phyloP scores from a whole-genome alignment of 2,113 vertebrate species.

The Suricata suricatta region DNA sequence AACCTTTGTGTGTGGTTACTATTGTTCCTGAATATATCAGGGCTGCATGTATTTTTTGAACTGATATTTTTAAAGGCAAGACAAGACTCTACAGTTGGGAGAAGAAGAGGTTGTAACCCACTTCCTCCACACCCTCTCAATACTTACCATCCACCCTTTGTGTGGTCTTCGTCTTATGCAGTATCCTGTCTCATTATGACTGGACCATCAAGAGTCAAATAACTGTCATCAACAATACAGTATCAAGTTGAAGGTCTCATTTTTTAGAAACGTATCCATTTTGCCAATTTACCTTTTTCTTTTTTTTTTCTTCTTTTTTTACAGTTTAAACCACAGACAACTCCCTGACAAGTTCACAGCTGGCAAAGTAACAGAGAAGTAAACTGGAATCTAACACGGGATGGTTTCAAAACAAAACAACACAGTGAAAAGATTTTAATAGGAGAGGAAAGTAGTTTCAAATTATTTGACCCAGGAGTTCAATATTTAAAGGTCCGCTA shows the following conservation, averaged over 20 bases:
- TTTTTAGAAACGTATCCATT: neutral
- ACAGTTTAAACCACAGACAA: neutral
- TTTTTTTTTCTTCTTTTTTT: too few species aligned
- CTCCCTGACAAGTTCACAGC: neutral
- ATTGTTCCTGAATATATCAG: neutral
- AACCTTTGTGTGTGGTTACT: neutral
- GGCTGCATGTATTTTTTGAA: neutral
- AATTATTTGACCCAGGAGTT: neutral
- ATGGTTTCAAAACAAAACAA: neutral
- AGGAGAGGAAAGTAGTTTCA: neutral
- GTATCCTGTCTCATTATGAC: conserved; percentile 59
- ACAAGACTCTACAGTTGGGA: neutral
- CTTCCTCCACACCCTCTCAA: conserved; percentile 64
- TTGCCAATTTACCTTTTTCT: neutral
- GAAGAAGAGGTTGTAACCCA: neutral
- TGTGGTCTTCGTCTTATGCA: conserved; percentile 47
- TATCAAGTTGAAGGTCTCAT: neutral
- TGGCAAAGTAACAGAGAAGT: neutral
- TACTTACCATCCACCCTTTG: neutral
- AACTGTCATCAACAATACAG: conserved; percentile 47
- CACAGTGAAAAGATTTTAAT: neutral
- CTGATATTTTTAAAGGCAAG: neutral
- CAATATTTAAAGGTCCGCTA: neutral
- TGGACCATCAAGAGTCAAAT: conserved; percentile 22
- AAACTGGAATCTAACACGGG: neutral